These are phyloP conservation scores for Umimayanthus chanpuru DNA, from an alignment of 92 coral and sea anemone species.

Conservation along the genomic window DNA sequence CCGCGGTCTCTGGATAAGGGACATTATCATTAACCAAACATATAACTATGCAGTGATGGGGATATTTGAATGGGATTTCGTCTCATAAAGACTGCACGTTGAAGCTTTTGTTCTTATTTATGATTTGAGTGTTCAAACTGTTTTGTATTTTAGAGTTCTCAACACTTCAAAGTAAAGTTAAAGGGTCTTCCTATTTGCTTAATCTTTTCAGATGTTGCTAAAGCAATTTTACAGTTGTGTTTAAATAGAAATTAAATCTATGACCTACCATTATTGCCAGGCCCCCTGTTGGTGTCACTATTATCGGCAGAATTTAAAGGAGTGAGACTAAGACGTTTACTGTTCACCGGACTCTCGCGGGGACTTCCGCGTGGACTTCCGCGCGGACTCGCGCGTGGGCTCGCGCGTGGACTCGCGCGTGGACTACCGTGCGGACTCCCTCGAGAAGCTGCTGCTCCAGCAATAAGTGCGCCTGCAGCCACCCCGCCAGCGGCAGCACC, in stretches of 20 bases:
- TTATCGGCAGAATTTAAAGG: constrained; percentile 5
- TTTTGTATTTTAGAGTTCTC: too few relatives aligned
- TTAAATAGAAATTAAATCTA: background rate
- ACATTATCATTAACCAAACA: too few relatives aligned
- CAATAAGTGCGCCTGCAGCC: constrained; percentile 7
- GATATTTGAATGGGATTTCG: background rate
- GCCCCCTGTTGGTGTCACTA: background rate
- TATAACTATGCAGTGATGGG: too few relatives aligned
- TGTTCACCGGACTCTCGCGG: constrained; percentile 12
- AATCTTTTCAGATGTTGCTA: background rate
- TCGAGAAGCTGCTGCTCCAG: constrained; percentile 22
- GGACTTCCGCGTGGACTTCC: constrained; percentile 4
- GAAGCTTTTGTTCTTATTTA: background rate
- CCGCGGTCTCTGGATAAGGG: too few relatives aligned
- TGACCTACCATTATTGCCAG: background rate
- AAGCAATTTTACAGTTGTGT: background rate
- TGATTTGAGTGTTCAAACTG: too few relatives aligned
- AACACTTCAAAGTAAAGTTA: too few relatives aligned
- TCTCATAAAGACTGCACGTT: background rate
- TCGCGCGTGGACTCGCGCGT: constrained; percentile 15
- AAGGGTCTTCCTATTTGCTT: too few relatives aligned
- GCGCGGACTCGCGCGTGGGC: constrained; percentile 17
- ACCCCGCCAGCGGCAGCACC: constrained; percentile 18
- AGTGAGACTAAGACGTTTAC: constrained; percentile 11
- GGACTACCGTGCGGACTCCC: constrained; percentile 21